These are phyloP conservation scores for Sylvia atricapilla DNA, from an alignment of 2,113 vertebrate genomes.

Conservation along the genomic window DNA sequence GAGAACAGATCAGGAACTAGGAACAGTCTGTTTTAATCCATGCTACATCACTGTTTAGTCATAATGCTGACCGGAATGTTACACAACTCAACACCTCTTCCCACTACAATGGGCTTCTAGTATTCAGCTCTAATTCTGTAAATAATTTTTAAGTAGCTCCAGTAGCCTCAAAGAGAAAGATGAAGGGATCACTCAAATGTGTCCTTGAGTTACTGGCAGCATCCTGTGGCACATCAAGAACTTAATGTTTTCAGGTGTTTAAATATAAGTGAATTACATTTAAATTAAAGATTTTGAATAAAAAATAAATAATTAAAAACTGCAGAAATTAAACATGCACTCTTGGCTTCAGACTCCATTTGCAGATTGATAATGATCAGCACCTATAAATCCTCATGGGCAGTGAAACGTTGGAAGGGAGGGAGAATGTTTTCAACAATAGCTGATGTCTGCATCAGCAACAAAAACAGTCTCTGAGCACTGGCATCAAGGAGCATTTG, in stretches of 20 bases:
- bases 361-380: conserved; percentile 15
- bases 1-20: not conserved
- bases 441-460: conserved; percentile 39
- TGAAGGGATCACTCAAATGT: not conserved
- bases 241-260: not conserved
- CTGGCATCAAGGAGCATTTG: conserved; percentile 53
- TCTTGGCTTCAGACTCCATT: not conserved
- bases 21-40: not conserved
- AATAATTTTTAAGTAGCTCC: not conserved
- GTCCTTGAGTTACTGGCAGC: not conserved
- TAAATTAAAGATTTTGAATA: not conserved
- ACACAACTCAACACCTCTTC: not conserved
- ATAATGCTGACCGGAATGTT: not conserved
- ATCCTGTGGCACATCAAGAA: not conserved
- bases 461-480: conserved; percentile 49
- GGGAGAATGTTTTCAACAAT: conserved; percentile 37
- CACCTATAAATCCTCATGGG: not conserved
- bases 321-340: not conserved
- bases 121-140: not conserved
- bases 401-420: not conserved
- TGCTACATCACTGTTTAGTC: not conserved
- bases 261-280: not conserved
- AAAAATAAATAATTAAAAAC: not conserved
- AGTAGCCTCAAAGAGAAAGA: not conserved
- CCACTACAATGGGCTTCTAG: not conserved